phyloP scores from a whole-genome alignment of 2,888 invertebrate genomes.

The Allygus modestus region DNA sequence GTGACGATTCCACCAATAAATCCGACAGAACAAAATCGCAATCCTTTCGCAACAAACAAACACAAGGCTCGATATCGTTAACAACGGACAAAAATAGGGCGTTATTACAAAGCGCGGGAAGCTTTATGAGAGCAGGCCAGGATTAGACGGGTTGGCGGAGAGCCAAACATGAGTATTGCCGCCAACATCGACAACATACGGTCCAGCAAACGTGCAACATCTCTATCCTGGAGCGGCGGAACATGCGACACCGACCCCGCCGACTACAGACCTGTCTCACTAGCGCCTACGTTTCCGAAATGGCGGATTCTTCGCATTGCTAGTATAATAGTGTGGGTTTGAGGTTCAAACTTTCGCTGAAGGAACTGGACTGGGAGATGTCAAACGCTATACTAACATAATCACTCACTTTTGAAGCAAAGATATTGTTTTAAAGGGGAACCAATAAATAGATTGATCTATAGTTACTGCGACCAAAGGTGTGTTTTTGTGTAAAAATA shows the following conservation, averaged over 20 bases:
- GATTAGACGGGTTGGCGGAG: conserved; percentile 41
- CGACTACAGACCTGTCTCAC: conserved; percentile 19
- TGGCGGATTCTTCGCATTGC: neutral
- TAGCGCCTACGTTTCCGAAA: neutral
- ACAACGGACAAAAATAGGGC: conserved; percentile 53
- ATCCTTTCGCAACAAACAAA: conserved; percentile 24
- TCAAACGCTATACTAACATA: too few species aligned
- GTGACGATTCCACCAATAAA: neutral
- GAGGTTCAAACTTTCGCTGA: too few species aligned
- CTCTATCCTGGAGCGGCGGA: conserved; percentile 9
- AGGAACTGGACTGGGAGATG: too few species aligned
- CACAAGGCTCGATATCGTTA: conserved; percentile 40
- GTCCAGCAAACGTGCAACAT: conserved; percentile 35
- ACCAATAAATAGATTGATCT: too few species aligned
- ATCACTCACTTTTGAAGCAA: too few species aligned
- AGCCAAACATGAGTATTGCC: conserved; percentile 31
- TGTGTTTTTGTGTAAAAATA: too few species aligned
- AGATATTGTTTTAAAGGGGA: too few species aligned
- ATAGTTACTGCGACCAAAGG: too few species aligned
- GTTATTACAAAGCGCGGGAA: conserved; percentile 50
- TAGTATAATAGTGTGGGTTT: too few species aligned
- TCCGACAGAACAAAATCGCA: conserved; percentile 18
- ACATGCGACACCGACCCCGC: neutral
- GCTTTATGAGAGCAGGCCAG: conserved; percentile 45
- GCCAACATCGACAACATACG: conserved; percentile 29